Base-by-base conservation (phyloP, 1,140 invertebrate genomes). In the Brachionus angularis region DNA sequence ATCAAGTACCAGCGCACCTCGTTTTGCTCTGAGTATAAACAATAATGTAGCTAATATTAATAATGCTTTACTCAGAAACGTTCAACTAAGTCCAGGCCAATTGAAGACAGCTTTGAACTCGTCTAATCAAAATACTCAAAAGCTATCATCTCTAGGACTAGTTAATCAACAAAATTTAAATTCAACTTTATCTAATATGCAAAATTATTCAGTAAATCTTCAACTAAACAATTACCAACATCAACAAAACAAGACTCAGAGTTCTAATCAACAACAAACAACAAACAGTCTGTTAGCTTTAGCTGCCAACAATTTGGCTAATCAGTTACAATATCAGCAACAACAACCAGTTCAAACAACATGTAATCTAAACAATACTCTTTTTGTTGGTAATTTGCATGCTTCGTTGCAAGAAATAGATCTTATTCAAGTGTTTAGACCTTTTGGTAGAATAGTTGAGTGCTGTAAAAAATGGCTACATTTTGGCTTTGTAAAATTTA, bases 381-480 rank as follows among this genome's bases (percentile, higher is more conserved):
- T 70, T 10, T 70, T 70, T 44, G 67, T 70, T 23, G 67, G 67
- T 23, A 70, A 70, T 70, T 27, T 70, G 16, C 46, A 49, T 29
- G 67, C 49, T 29, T 49, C 46, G 4, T 16, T 70, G n/a, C 46
- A 49, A 39, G 67, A 70, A 16, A 70, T 50, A 42, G 49, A 50
- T 49, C 23, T 70, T 8, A 49, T 50, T 39, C 46, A 70, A 42
- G 46, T 70, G 33, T 70, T 70, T 44, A 23, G 46, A 29, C 46
- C 46, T 42, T 70, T 70, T 53, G 67, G 67, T 70, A 25, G 46
- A 4, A 52, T 70, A n/a, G 67, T 70, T 70, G 67, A 70, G 21
- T 70, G 67, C 21, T 70, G 67, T 42, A 70, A 70, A 31, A 49
- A 52, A 36, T 70, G 67, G 67, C 23, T 50, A 27, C 67, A 70